Conservation (phyloP, 2,113 vertebrate species). For the Lamprologus ornatipinnis region DNA sequence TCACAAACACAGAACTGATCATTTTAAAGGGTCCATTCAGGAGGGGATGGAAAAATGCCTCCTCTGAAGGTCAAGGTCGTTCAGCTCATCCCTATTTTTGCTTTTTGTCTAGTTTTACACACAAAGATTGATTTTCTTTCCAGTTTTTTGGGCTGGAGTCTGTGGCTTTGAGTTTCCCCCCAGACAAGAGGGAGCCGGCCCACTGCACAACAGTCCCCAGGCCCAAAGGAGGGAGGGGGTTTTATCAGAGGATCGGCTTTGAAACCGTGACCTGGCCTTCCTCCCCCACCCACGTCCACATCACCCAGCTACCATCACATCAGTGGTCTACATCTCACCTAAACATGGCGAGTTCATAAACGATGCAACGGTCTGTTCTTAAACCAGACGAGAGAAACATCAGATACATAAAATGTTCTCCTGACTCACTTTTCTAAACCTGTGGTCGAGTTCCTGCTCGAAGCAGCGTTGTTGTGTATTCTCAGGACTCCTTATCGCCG, state of each 20-base stretch:
- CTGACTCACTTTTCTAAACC: background rate
- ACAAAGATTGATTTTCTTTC: background rate
- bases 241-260: background rate
- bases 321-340: background rate
- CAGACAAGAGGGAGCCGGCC: background rate
- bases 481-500: background rate
- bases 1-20: background rate
- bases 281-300: background rate
- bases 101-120: background rate
- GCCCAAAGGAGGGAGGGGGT: background rate
- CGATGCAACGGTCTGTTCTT: accelerated
- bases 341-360: background rate
- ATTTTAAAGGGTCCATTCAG: background rate
- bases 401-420: background rate
- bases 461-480: background rate
- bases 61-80: background rate
- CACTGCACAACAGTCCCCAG: background rate
- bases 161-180: background rate
- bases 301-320: background rate
- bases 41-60: background rate
- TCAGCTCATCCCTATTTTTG: background rate
- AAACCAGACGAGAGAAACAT: background rate
- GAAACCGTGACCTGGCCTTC: background rate
- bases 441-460: background rate
- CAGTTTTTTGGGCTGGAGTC: background rate